Conservation (phyloP, 2,888 invertebrate genomes). For the Melikaiella ostensackeni region DNA sequence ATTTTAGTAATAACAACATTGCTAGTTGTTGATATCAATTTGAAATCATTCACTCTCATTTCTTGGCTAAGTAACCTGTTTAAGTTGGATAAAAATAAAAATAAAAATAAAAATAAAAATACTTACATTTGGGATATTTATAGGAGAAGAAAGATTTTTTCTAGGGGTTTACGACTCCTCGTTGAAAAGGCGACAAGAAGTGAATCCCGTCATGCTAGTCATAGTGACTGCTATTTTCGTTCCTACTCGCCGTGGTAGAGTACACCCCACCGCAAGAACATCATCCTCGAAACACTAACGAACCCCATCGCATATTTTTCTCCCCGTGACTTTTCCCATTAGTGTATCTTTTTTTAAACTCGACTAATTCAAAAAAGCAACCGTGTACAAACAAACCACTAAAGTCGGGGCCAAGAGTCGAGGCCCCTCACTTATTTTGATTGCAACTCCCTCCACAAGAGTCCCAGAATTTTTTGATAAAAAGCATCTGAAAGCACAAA, state of each 20-base stretch:
- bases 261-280: slow-evolving; percentile 40
- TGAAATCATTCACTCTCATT: background rate
- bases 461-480: too few species aligned
- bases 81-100: background rate
- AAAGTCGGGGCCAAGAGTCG: too few species aligned
- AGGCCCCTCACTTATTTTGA: too few species aligned
- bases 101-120: background rate
- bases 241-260: slow-evolving; percentile 11
- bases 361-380: background rate
- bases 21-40: background rate
- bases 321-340: slow-evolving; percentile 40
- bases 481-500: too few species aligned
- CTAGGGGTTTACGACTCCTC: slow-evolving; percentile 3
- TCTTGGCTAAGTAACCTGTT: background rate
- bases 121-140: slow-evolving; percentile 9
- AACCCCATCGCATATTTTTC: slow-evolving; percentile 39
- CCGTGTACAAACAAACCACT: background rate
- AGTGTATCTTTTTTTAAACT: slow-evolving; percentile 29
- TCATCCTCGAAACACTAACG: slow-evolving; percentile 48
- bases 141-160: slow-evolving; percentile 1
- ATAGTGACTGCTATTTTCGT: slow-evolving; percentile 37
- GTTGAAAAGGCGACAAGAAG: slow-evolving; percentile 33
- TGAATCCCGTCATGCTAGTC: slow-evolving; percentile 37
- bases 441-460: too few species aligned
- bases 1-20: background rate